Evolutionary conservation across 2,888 invertebrate genomes (phyloP), one percentile per base, ranked within the genome.

Genomic region (Parnassius smintheus): DNA sequence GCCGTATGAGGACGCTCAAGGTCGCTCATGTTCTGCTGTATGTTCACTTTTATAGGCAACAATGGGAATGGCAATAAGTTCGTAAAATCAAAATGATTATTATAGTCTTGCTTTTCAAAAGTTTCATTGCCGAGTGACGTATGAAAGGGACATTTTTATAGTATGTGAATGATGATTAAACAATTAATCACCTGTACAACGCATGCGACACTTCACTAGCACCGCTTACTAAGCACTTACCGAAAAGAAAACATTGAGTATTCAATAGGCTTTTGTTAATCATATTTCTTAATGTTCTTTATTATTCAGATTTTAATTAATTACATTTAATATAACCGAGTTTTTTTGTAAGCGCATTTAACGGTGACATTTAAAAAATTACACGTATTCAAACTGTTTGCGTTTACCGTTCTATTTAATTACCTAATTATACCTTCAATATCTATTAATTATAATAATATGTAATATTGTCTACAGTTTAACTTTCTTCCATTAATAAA

Each of bases 291-390:
- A 51, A 61, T 50, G 55, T 55, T 13, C 11, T 55, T 61, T 81
- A 83, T 85, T 84, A 81, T 83, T 80, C 70, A 66, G 71, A 72
- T 72, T 85, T 25, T 83, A 85, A 89, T 90, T 88, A 88, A 90
- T 90, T 86, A 87, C 83, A 82, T 85, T 82, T 84, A 83, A 82
- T 83, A 83, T 83, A 80, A 73, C 75, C 80, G 68, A 65, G 69
- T 68, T 69, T 76, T 81, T 81, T 77, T 71, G 69, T 51, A 35
- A 35, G 35, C 67, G 51, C 69, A 70, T 72, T 66, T 71, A 35
- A 54, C 51, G 66, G 63, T 61, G 66, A 68, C 66, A 64, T 59
- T 60, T 66, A 70, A 69, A 68, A 68, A 62, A 66, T 68, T 66
- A 66, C 64, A 66, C 48, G 56, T 58, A 54, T 57, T 48, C 56